Base-by-base conservation (phyloP, 2,888 invertebrate species). In the Cheilosia variabilis region DNA sequence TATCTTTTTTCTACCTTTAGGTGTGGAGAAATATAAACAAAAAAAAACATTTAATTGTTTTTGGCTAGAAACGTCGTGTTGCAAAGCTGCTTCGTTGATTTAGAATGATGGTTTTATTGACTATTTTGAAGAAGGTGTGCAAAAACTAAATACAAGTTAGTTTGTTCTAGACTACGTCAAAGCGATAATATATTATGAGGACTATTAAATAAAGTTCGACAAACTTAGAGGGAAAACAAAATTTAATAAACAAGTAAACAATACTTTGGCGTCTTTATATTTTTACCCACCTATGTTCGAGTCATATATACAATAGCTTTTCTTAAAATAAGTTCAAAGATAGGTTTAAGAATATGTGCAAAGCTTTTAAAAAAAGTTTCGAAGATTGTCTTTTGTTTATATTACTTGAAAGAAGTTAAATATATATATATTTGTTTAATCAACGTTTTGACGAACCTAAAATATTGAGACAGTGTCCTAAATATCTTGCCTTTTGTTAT, bases 21-120 rank as follows among this genome's bases (percentile, higher is more conserved):
- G 37, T 19, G 57, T 7, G 4, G 15, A 41, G 2, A 27, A 27
- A 13, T 41, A 34, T 10, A 1, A 22, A 19, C 19, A 22, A 22
- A 22, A 22, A 27, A 27, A 27, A 31, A 7, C 0, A 43, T n/a
- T 10, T n/a, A 1, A 53, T 66, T 58, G 27, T 43, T 66, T 45
- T 52, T 66, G 10, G 5, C 63, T 58, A 43, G 22, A 34, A 43
- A 65, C 65, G 69, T 76, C 84, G 88, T 89, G 87, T 88, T 88
- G 88, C 88, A 87, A 88, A 80, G 88, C 88, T 88, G 88, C 87
- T 82, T 82, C 37, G 31, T 47, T 65, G 53, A 52, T 47, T 71
- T 41, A 77, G 45, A 45, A 75, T n/a, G 47, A 68, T 55, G 41
- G 17, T 41, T 71, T 58, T 41, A 76, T 63, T 37, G 4, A 24